phyloP scores from a whole-genome alignment of 2,888 invertebrate genomes.

The Deilephila elpenor region DNA sequence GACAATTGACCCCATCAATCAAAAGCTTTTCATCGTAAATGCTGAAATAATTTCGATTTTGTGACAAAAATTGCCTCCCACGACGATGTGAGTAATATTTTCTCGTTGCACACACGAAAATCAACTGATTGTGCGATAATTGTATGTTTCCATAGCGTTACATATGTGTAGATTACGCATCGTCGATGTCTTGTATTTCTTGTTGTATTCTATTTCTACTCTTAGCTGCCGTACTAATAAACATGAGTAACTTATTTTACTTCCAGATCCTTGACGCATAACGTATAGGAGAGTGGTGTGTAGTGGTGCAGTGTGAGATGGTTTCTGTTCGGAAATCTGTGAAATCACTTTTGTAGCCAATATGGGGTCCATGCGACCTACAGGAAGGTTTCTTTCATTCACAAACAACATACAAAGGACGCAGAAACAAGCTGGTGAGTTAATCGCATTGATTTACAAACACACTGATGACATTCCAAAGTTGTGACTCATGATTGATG shows the following conservation, averaged over 20 bases:
- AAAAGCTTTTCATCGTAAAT: slow-evolving; percentile 35
- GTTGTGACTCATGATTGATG: slow-evolving; percentile 58
- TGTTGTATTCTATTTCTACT: slow-evolving; percentile 71
- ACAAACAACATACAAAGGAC: slow-evolving; percentile 85
- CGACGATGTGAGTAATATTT: slow-evolving; percentile 47
- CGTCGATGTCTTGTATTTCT: slow-evolving; percentile 57
- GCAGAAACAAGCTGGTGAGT: slow-evolving; percentile 82
- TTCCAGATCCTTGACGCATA: slow-evolving; percentile 65
- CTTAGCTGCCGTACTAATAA: slow-evolving; percentile 55
- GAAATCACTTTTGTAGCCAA: slow-evolving; percentile 49
- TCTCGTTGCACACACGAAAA: slow-evolving; percentile 18
- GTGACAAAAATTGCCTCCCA: slow-evolving; percentile 31
- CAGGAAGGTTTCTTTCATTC: slow-evolving; percentile 85
- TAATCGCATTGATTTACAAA: slow-evolving; percentile 35
- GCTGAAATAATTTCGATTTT: slow-evolving; percentile 12
- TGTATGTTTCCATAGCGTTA: background rate
- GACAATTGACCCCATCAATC: slow-evolving; percentile 54
- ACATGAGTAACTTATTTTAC: slow-evolving; percentile 54
- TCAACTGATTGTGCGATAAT: background rate
- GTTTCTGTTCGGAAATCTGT: slow-evolving; percentile 56
- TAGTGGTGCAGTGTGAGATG: slow-evolving; percentile 54
- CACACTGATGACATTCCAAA: slow-evolving; percentile 50
- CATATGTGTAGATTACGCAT: slow-evolving; percentile 32
- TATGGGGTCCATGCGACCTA: slow-evolving; percentile 87
- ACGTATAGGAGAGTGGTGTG: slow-evolving; percentile 47